Percentiles rank a stretch among this genome's conserved stretches.
Conservation (phyloP, 2,797 vertebrate genomes). For the Scolopax bukidnonensis region DNA sequence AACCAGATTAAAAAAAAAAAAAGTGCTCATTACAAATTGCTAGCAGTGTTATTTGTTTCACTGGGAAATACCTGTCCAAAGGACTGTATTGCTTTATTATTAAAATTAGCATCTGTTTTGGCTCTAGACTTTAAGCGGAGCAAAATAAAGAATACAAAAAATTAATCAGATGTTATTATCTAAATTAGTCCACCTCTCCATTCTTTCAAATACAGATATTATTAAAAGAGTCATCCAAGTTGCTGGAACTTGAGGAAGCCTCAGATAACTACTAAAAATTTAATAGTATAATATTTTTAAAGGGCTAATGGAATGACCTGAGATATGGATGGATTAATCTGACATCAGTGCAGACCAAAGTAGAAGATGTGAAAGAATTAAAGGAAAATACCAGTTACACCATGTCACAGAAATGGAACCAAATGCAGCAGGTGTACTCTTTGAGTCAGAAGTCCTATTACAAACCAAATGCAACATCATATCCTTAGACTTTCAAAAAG, state of each 20-base stretch:
- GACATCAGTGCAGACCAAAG: background rate
- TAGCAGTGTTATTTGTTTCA: background rate
- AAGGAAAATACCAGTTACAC: background rate
- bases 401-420: background rate
- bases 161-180: background rate
- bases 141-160: background rate
- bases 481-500: background rate
- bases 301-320: background rate
- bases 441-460: background rate
- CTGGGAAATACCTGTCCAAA: background rate
- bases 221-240: background rate
- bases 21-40: background rate
- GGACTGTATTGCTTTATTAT: background rate
- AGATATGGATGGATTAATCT: background rate
- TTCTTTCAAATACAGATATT: background rate
- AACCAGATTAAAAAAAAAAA: background rate
- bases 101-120: background rate
- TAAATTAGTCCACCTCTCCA: background rate
- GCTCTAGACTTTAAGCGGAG: background rate
- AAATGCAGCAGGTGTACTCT: background rate
- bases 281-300: background rate
- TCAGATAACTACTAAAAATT: background rate
- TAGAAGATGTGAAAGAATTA: background rate
- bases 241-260: background rate
- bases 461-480: background rate